These are phyloP conservation scores for Tadarida brasiliensis DNA, from an alignment of 2,797 vertebrate genomes.

Conservation along the genomic window DNA sequence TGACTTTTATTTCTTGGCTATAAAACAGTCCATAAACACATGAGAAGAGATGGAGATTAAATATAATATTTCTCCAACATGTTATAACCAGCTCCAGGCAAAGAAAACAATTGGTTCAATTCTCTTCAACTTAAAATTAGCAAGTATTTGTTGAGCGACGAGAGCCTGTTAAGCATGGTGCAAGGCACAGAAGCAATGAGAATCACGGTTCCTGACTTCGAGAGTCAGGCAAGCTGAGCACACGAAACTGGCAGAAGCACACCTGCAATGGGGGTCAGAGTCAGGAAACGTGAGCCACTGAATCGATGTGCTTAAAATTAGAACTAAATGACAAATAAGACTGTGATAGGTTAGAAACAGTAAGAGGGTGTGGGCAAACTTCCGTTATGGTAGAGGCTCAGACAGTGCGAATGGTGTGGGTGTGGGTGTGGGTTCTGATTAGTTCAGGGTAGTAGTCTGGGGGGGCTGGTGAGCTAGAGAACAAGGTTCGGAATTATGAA, in stretches of 20 bases:
- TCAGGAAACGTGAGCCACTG: background rate
- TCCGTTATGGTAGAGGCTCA: background rate
- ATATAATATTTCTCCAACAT: background rate
- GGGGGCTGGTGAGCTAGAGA: background rate
- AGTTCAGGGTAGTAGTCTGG: background rate
- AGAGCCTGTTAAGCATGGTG: background rate
- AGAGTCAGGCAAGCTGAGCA: background rate
- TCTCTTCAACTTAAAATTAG: conserved; percentile 61
- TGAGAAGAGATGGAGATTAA: background rate
- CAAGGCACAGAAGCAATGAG: background rate
- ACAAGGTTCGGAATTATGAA: background rate
- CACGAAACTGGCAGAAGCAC: background rate
- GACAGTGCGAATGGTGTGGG: background rate
- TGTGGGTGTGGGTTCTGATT: background rate
- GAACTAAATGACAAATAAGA: conserved; percentile 14
- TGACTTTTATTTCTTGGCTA: conserved; percentile 33
- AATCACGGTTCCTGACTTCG: background rate
- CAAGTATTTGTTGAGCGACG: conserved; percentile 35
- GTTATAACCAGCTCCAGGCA: conserved; percentile 45
- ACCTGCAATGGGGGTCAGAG: background rate
- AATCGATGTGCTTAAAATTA: background rate
- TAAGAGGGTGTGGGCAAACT: background rate
- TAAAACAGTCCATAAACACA: conserved; percentile 57
- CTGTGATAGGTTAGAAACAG: background rate
- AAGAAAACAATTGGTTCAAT: conserved; percentile 24